Percentiles rank a stretch among this genome's conserved stretches.
Evolutionary conservation across 2,888 invertebrate genomes (phyloP).

Genomic region (Lycophotia porphyrea): DNA sequence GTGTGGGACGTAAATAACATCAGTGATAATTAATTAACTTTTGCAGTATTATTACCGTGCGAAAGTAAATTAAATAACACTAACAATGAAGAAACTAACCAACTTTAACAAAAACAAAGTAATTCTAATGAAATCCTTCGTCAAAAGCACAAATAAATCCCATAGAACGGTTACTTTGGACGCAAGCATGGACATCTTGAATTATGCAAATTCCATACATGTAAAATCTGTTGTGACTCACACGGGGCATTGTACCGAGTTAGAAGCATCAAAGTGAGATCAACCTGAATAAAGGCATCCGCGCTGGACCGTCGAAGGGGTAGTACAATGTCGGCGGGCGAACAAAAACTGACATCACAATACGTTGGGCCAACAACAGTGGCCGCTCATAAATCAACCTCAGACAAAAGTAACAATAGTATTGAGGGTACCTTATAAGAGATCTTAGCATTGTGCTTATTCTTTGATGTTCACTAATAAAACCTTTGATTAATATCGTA

Average conservation of each 20-base stretch:
- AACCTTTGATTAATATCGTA: constrained; percentile 91
- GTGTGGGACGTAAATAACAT: not conserved
- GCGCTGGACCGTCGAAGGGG: constrained; percentile 87
- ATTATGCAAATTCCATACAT: constrained; percentile 72
- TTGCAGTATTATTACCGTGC: no score
- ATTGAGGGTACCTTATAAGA: constrained; percentile 90
- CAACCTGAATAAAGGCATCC: constrained; percentile 87
- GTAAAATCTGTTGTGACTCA: constrained; percentile 77
- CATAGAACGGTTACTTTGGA: constrained; percentile 51
- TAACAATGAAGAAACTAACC: not conserved
- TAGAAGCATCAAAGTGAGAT: constrained; percentile 89
- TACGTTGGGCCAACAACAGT: constrained; percentile 89
- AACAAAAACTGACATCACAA: constrained; percentile 90
- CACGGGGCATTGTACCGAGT: constrained; percentile 82
- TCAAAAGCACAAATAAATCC: constrained; percentile 33
- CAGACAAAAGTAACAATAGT: constrained; percentile 90
- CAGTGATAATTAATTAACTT: no score
- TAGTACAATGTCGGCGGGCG: constrained; percentile 89
- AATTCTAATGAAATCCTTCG: not conserved
- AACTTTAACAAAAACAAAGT: not conserved
- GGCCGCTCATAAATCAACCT: constrained; percentile 90
- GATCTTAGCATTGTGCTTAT: constrained; percentile 89
- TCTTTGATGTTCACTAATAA: constrained; percentile 91
- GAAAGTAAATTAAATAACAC: not conserved
- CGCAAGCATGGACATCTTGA: constrained; percentile 53